Evolutionary conservation across 1,140 invertebrate species (phyloP).

Genomic region (Thaumatotibia leucotreta): DNA sequence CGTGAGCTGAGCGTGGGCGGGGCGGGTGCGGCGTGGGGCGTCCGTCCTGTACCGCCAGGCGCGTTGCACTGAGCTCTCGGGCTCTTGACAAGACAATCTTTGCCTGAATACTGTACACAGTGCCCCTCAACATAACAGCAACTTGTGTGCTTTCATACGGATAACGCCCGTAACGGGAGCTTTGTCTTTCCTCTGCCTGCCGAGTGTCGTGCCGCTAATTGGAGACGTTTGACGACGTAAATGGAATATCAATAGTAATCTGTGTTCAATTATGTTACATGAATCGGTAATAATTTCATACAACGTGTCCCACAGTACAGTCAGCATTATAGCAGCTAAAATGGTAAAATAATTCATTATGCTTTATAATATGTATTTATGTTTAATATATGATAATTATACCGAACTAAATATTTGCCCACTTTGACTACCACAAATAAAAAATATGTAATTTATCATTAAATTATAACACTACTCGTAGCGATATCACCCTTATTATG

Average conservation of each 20-base stretch:
- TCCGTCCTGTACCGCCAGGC: slow-evolving; percentile 54
- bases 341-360: too few species aligned
- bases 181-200: slow-evolving; percentile 50
- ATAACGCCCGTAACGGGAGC: slow-evolving; percentile 49
- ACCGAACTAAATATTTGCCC: too few species aligned
- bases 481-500: too few species aligned
- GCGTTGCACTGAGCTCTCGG: slow-evolving; percentile 56
- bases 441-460: too few species aligned
- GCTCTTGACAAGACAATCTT: slow-evolving; percentile 71
- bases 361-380: too few species aligned
- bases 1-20: slow-evolving; percentile 32
- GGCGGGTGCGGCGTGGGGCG: slow-evolving; percentile 42
- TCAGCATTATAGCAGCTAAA: background rate
- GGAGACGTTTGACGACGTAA: slow-evolving; percentile 19
- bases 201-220: slow-evolving; percentile 27
- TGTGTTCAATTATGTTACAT: background rate
- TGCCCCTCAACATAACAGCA: slow-evolving; percentile 60
- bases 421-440: too few species aligned
- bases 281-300: background rate
- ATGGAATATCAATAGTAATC: slow-evolving; percentile 19
- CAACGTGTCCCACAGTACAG: background rate
- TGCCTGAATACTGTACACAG: slow-evolving; percentile 43
- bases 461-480: too few species aligned
- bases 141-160: slow-evolving; percentile 67
- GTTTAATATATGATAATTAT: too few species aligned